Conservation (phyloP, 2,888 invertebrate genomes). For the Volucella inflata region DNA sequence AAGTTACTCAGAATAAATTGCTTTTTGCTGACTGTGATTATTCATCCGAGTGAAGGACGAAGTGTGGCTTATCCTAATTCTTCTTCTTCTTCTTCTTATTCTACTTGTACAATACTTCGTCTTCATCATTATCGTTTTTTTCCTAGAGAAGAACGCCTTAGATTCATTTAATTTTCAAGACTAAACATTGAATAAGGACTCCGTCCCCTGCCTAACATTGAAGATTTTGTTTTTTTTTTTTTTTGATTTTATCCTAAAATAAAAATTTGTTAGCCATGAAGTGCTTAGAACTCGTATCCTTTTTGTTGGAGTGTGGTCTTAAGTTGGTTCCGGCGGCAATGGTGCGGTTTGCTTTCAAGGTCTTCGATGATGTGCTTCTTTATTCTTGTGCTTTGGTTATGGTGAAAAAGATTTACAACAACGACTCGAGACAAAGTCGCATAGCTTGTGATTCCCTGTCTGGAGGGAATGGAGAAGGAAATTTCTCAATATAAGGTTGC, state of each 20-base stretch:
- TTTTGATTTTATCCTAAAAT: conserved; percentile 42
- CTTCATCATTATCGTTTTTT: not conserved
- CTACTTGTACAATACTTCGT: not conserved
- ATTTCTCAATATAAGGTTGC: conserved; percentile 46
- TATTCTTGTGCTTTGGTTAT: not conserved
- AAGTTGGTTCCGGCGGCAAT: not conserved
- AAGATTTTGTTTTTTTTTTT: conserved; percentile 37
- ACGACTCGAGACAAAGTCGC: conserved; percentile 23
- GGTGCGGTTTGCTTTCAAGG: conserved; percentile 18
- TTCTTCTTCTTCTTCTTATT: not conserved
- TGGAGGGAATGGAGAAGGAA: not conserved
- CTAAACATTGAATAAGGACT: conserved; percentile 29
- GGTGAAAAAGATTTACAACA: conserved; percentile 23
- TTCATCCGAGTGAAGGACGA: conserved; percentile 24
- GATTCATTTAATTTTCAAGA: conserved; percentile 22
- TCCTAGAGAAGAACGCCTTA: not conserved
- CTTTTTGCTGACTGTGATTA: conserved; percentile 53
- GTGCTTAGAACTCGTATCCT: not conserved
- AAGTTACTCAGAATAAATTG: conserved; percentile 60
- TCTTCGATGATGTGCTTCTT: conserved; percentile 29
- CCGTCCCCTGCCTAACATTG: no score
- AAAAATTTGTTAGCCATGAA: conserved; percentile 38
- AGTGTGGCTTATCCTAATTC: conserved; percentile 4
- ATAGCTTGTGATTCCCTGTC: not conserved
- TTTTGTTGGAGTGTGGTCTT: conserved; percentile 4